Percentiles rank a stretch among this genome's conserved stretches.
Conservation (phyloP, 2,888 invertebrate genomes). For the Epistrophe eligans region DNA sequence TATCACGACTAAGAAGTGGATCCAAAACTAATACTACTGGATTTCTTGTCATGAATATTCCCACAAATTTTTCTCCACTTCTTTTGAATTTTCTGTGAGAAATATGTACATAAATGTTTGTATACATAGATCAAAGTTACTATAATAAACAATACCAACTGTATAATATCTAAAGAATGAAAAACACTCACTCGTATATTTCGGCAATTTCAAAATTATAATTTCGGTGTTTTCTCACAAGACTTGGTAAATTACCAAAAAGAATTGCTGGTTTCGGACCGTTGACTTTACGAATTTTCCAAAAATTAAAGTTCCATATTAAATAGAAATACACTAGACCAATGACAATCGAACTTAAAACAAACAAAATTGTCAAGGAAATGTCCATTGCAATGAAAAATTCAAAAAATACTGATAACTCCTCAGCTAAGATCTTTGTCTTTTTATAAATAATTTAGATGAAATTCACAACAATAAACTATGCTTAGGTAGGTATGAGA, state of each 20-base stretch:
- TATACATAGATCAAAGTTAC: no score
- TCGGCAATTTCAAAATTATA: slow-evolving; percentile 42
- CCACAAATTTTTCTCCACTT: slow-evolving; percentile 77
- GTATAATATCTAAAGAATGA: no score
- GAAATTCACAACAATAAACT: not conserved
- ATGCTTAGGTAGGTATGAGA: no score
- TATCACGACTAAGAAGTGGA: slow-evolving; percentile 78
- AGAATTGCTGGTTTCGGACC: slow-evolving; percentile 33
- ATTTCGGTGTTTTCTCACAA: slow-evolving; percentile 23
- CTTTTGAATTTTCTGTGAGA: slow-evolving; percentile 26
- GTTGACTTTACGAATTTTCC: slow-evolving; percentile 45
- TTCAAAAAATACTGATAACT: not conserved
- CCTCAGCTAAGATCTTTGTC: no score
- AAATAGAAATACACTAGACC: slow-evolving; percentile 34
- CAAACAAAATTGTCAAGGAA: not conserved
- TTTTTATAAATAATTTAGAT: not conserved
- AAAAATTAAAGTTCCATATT: slow-evolving; percentile 52
- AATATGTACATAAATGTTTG: no score
- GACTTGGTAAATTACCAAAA: slow-evolving; percentile 43
- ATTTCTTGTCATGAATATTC: slow-evolving; percentile 79
- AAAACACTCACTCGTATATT: slow-evolving; percentile 42
- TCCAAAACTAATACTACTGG: slow-evolving; percentile 80
- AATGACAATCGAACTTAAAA: not conserved
- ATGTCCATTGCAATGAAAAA: not conserved
- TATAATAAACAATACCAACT: no score